Base-by-base conservation (phyloP, 2,113 vertebrate species). In the Forbesichthys agassizii region DNA sequence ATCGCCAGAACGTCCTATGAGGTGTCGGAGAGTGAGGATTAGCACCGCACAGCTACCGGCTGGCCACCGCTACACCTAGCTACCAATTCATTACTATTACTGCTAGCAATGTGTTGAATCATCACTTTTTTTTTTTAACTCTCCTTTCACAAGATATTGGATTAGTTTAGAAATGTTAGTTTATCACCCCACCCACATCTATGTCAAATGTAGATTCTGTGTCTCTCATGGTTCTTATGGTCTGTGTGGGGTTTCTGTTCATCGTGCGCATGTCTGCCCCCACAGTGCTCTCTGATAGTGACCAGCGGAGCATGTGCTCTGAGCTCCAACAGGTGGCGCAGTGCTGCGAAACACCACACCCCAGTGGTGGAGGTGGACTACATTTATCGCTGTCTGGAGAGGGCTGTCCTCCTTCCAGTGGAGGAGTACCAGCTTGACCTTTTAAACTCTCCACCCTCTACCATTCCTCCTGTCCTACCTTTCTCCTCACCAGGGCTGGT, bases 241-340 rank as follows among this genome's bases (percentile, higher is more conserved):
- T 14, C 33, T 10, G n/a, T 57, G 11, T 18, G 11, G 55, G 6
- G 18, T 2, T 20, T 33, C 8, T 9, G n/a, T 11, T 57, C 6
- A 18, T 18, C 1, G 20, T 27, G 27, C 27, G 2, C 2, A 27
- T 27, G 27, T 27, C 27, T 27, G 27, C 74, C 77, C 77, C 74
- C 79, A 81, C 84, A 96, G 95, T 95, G 92, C 77, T 94, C 94
- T 33, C 89, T 95, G 71, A 53, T 95, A 11, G 90, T 96, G 74
- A 81, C 91, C 68, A 88, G 75, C 36, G 84, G 71, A n/a, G 77
- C 86, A 75, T 79, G 85, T 58, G 46, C 47, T 11, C 83, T 97
- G 69, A 95, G 91, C 82, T 60, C 83, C 72, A 82, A 13, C 61
- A 80, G 93, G 52, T 81, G 90, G 71, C 91, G 88, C 6, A 88